Evolutionary conservation across 2,888 invertebrate species (phyloP).

Genomic region (Melanotus villosus): DNA sequence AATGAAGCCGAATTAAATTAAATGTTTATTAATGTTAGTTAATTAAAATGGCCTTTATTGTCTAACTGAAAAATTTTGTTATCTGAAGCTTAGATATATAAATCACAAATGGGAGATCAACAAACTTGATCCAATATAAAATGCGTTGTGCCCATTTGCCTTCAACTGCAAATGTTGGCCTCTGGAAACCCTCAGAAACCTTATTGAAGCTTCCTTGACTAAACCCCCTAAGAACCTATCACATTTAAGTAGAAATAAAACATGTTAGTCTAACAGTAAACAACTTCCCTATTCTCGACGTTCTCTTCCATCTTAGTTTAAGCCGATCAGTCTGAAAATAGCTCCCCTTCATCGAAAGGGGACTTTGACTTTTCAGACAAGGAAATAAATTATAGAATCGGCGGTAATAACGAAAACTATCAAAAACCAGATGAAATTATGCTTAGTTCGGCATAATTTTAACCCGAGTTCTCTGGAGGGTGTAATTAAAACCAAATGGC

Average conservation of each 20-base stretch:
- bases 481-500: background rate
- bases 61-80: too few species aligned
- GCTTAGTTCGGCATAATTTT: background rate
- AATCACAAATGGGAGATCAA: too few species aligned
- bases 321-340: slow-evolving; percentile 25
- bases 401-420: background rate
- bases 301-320: slow-evolving; percentile 11
- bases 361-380: background rate
- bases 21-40: too few species aligned
- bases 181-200: background rate
- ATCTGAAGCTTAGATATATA: too few species aligned
- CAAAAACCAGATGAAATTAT: background rate
- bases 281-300: slow-evolving; percentile 13
- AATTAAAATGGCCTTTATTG: too few species aligned
- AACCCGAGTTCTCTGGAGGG: too few species aligned
- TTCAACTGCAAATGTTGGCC: background rate
- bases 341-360: background rate
- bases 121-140: background rate
- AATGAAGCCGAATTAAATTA: too few species aligned
- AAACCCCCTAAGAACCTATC: slow-evolving; percentile 9
- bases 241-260: slow-evolving; percentile 24
- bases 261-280: slow-evolving; percentile 16
- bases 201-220: slow-evolving; percentile 9
- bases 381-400: slow-evolving; percentile 4
- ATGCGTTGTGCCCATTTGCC: background rate